Base-by-base conservation (phyloP, 1,140 invertebrate genomes). In the Apis dorsata region DNA sequence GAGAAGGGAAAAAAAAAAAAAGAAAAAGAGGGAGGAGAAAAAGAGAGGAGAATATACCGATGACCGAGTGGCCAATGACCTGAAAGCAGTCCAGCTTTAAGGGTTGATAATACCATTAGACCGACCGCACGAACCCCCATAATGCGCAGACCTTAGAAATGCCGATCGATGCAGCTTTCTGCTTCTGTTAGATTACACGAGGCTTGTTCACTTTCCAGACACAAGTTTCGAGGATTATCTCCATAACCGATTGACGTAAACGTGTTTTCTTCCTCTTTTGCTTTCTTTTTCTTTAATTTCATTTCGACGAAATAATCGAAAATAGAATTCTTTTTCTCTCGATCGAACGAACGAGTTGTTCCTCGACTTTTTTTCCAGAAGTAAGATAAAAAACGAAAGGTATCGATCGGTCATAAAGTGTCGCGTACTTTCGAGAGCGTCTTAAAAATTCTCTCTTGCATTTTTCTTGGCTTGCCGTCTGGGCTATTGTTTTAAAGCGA, bases 41-140 rank as follows among this genome's bases (percentile, higher is more conserved):
- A 13, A 11, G 55, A 73, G 60, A n/a, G 71, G 69, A 74, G 60
- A 70, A 81, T 66, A 57, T 9, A 81, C 53, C 28, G 12, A 21
- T 55, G 55, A 44, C 63, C 15, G 89, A 69, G 72, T 86, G 90
- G 89, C 60, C 86, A 75, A 70, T 60, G 90, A 90, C 89, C 88
- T 72, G 57, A 60, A 66, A 49, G 55, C 49, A 57, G 68, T 59
- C 68, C 71, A 59, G 65, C 57, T 72, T 86, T 83, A 84, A 68
- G 79, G 75, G 88, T 83, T 84, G 88, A 88, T 90, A 90, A 90
- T 90, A 70, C 83, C 85, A 85, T 85, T 78, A 84, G 69, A 60
- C 65, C 68, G 21, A 74, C 82, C 88, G 68, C 82, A 86, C 53
- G 21, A 79, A 78, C 77, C 68, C 76, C 87, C 85, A 85, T 81